Evolutionary conservation across 1,140 invertebrate species (phyloP), one percentile per base, ranked within the genome.

Genomic region (Rhopalosiphum padi): DNA sequence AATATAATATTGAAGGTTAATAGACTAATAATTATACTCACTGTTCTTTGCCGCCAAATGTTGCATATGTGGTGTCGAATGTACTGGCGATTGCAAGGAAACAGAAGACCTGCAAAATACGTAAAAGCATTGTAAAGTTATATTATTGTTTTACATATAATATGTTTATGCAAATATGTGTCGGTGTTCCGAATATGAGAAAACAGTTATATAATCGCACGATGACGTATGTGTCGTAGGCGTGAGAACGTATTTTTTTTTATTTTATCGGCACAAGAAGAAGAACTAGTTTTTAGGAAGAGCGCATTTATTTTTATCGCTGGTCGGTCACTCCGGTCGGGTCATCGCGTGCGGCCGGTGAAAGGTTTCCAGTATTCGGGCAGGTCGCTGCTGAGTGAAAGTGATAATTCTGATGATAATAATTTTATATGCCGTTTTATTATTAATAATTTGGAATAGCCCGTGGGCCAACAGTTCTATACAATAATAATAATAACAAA

Each of bases 301-400:
- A 90, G 30, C 30, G 21, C 37, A 94, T 41, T 46, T 51, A 51
- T 51, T 51, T 88, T 23, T 35, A 46, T n/a, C 41, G 6, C 51
- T 23, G 21, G 35, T 53, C 87, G 87, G 87, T 89, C 48, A 88
- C 35, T 85, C 8, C 11, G 41, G 41, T 25, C 41, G 35, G 88
- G 35, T 48, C 48, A 60, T 30, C 37, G 60, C 90, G 90, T 35
- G 90, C 41, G 60, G 25, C 43, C 60, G 46, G 90, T 92, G 90
- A 92, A 92, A 92, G 90, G 90, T 83, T 92, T 92, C 68, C 90
- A 91, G 90, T 9, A 91, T 91, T 91, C 60, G 43, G 90, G 90
- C 68, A 83, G 41, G n/a, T 48, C 60, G 41, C 11, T 15, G 15
- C 15, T 25, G 46, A 41, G 51, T 9, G 88, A 90, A 90, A 90